phyloP scores from a whole-genome alignment of 2,888 invertebrate species.

The Melolontha melolontha region DNA sequence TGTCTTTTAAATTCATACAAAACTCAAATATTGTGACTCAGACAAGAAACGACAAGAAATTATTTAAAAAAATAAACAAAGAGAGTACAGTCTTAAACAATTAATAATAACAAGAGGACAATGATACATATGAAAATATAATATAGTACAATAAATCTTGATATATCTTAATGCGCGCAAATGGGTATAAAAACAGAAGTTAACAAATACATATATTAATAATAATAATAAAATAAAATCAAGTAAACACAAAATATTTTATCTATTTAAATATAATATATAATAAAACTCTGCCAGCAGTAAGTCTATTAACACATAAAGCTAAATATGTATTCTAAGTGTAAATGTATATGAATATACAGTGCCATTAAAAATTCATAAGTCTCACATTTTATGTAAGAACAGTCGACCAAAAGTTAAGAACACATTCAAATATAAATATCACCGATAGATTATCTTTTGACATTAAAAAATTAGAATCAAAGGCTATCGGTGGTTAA shows the following conservation, averaged over 20 bases:
- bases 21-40: slow-evolving; percentile 40
- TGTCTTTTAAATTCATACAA: slow-evolving; percentile 38
- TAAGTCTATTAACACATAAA: slow-evolving; percentile 50
- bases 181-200: slow-evolving; percentile 35
- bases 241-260: slow-evolving; percentile 48
- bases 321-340: slow-evolving; percentile 46
- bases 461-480: background rate
- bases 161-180: slow-evolving; percentile 22
- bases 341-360: slow-evolving; percentile 33
- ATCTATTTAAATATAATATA: slow-evolving; percentile 47
- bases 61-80: slow-evolving; percentile 38
- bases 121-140: slow-evolving; percentile 44
- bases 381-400: background rate
- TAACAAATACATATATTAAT: slow-evolving; percentile 33
- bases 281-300: slow-evolving; percentile 56
- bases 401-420: background rate
- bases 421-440: no score
- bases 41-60: slow-evolving; percentile 36
- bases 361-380: slow-evolving; percentile 23
- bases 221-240: slow-evolving; percentile 46
- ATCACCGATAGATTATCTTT: no score
- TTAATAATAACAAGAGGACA: slow-evolving; percentile 37
- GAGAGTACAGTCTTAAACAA: slow-evolving; percentile 52
- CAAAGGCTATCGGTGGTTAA: background rate
- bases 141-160: slow-evolving; percentile 44